Conservation (phyloP, 2,113 vertebrate genomes). For the Lota lota region DNA sequence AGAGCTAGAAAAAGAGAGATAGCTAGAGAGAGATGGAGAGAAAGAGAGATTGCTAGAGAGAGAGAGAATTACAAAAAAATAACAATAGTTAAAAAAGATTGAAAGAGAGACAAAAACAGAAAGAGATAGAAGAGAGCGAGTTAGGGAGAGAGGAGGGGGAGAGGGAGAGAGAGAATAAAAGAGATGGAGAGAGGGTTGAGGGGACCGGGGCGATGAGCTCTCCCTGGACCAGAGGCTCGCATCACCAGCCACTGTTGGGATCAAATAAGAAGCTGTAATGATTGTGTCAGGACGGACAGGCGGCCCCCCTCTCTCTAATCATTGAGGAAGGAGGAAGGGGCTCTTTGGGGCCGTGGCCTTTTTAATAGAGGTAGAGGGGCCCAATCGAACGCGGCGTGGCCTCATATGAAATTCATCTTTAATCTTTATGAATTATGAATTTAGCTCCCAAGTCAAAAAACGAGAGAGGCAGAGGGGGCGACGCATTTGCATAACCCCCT, state of each 20-base stretch:
- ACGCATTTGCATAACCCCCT: constrained; percentile 65
- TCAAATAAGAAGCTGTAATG: constrained; percentile 61
- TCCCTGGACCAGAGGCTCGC: background rate
- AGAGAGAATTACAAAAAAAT: no score
- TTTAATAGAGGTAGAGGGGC: constrained; percentile 28
- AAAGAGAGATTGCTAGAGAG: no score
- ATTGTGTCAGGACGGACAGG: constrained; percentile 52
- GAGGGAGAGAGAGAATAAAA: no score
- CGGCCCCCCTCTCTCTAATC: constrained; percentile 55
- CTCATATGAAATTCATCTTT: constrained; percentile 67
- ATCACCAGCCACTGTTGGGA: constrained; percentile 30
- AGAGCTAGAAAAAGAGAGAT: background rate
- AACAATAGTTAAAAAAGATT: no score
- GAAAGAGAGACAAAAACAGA: no score
- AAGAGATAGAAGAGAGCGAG: background rate
- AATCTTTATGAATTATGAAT: constrained; percentile 75
- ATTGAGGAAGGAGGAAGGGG: constrained; percentile 35
- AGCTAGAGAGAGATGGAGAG: no score
- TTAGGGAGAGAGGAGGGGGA: no score
- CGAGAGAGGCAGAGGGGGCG: background rate
- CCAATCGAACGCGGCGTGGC: constrained; percentile 43
- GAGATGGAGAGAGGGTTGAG: background rate
- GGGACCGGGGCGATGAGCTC: no score
- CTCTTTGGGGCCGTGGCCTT: constrained; percentile 48
- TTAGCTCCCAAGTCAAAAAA: constrained; percentile 38